Percentiles rank a stretch among this genome's conserved stretches.
phyloP scores from a whole-genome alignment of 2,113 vertebrate species.

The Scophthalmus maximus region DNA sequence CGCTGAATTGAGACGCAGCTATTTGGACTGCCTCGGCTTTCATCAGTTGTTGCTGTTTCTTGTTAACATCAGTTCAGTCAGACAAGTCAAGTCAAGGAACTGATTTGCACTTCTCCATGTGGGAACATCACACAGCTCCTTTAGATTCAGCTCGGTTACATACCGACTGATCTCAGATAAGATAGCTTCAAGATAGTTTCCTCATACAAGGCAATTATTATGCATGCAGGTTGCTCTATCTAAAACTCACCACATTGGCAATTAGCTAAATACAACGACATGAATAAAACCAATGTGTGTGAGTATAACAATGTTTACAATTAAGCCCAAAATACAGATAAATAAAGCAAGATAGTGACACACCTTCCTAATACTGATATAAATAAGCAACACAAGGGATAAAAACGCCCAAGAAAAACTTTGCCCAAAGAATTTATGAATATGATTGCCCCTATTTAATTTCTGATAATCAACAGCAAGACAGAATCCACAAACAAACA shows the following conservation, averaged over 20 bases:
- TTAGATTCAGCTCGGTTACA: not conserved
- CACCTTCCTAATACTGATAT: not conserved
- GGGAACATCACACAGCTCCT: conserved; percentile 3
- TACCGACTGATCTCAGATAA: not conserved
- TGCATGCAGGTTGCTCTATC: not conserved
- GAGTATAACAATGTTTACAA: too few species aligned
- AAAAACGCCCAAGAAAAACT: not conserved
- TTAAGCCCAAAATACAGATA: too few species aligned
- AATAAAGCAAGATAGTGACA: too few species aligned
- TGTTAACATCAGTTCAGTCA: conserved; percentile 16
- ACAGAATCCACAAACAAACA: not conserved
- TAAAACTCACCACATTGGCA: not conserved
- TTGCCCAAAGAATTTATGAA: not conserved
- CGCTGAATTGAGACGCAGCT: conserved; percentile 3
- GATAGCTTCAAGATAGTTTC: not conserved
- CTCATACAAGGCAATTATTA: not conserved
- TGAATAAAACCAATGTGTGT: not conserved
- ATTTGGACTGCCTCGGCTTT: conserved; percentile 1
- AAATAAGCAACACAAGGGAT: not conserved
- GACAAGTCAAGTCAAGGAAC: conserved; percentile 6
- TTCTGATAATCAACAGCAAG: not conserved
- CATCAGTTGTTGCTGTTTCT: not conserved
- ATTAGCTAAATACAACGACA: not conserved
- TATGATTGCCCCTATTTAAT: not conserved
- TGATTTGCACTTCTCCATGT: not conserved